These are phyloP conservation scores for Agrotis puta DNA, from an alignment of 2,888 invertebrate genomes.

Conservation along the genomic window DNA sequence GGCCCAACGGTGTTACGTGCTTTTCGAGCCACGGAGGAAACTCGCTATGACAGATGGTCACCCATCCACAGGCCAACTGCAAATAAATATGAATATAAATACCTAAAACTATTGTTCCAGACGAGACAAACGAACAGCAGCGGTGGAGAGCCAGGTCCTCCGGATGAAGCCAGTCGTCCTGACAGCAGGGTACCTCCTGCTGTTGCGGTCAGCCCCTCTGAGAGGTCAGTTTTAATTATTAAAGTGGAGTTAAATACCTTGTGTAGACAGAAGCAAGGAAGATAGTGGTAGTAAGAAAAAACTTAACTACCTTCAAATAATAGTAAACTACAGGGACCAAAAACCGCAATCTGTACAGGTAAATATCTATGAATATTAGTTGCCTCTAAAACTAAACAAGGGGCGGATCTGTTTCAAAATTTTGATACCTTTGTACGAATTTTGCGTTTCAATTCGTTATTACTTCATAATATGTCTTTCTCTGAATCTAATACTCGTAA, in stretches of 20 bases:
- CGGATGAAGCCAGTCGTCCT: constrained; percentile 79
- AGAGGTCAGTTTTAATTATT: constrained; percentile 78
- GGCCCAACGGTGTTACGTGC: no score
- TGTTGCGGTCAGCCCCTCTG: constrained; percentile 83
- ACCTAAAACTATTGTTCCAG: constrained; percentile 71
- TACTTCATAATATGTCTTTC: neutral
- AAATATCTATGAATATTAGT: no score
- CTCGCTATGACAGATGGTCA: no score
- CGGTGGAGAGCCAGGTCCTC: constrained; percentile 86
- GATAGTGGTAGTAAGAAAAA: neutral
- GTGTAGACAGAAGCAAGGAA: no score
- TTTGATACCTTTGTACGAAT: neutral
- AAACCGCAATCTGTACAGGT: no score
- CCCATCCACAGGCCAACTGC: no score
- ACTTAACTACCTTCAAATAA: no score
- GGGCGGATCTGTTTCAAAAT: no score
- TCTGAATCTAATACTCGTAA: neutral
- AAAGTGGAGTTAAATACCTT: neutral
- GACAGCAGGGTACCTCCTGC: constrained; percentile 79
- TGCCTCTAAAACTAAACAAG: no score
- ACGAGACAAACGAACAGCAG: constrained; percentile 86
- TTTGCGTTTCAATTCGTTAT: neutral
- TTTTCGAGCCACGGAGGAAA: no score
- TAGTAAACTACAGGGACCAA: no score
- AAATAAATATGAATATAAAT: no score